Percentiles rank a stretch among this genome's conserved stretches.
These are phyloP conservation scores for Euura saliciscinereae DNA, from an alignment of 1,140 invertebrate genomes.

Conservation along the genomic window DNA sequence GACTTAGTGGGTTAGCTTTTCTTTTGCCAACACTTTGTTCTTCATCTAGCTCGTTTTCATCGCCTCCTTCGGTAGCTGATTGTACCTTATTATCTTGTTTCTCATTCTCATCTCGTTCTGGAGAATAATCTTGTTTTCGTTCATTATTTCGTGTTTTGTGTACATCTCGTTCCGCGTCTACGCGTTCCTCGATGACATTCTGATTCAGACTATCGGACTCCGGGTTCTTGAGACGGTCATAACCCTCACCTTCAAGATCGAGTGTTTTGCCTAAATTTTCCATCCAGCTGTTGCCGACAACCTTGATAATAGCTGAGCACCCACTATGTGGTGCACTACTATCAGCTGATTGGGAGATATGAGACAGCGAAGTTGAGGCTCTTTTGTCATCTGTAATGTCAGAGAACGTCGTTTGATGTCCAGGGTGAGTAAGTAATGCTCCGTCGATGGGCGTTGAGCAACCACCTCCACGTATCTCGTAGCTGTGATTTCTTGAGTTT, in stretches of 20 bases:
- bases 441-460: neutral
- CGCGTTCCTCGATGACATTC: neutral
- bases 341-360: neutral
- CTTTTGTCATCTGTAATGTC: no score
- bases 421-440: neutral
- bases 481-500: neutral
- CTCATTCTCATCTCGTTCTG: neutral
- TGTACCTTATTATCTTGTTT: neutral
- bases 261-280: neutral
- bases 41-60: no score
- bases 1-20: no score
- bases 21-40: no score
- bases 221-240: neutral
- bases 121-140: neutral
- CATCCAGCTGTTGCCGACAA: neutral
- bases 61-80: no score
- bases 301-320: neutral
- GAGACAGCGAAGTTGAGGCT: no score
- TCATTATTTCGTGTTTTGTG: neutral
- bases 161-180: no score
- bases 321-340: neutral
- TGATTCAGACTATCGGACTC: neutral
- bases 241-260: neutral
- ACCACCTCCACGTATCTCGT: neutral
- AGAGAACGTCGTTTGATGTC: neutral